Evolutionary conservation across 1,140 invertebrate species (phyloP), one percentile per base, ranked within the genome.

Genomic region (Colletes latitarsis): DNA sequence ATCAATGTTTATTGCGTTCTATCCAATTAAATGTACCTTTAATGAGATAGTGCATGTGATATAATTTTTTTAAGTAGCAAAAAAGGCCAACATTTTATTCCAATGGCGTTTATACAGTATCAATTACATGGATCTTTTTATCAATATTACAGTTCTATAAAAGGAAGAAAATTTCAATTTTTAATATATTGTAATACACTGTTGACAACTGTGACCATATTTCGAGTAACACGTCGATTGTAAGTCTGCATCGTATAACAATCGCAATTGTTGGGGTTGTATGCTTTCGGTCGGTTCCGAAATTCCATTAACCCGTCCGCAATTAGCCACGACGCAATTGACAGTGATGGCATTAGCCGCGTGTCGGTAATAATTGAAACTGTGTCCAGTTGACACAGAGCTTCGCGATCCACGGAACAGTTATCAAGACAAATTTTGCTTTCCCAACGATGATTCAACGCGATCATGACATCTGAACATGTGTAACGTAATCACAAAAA

Each of bases 231-330:
- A 8, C 41, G 49, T 64, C 58, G 46, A 19, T 17, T n/a, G 49
- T 70, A 77, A 78, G 49, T 78, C 15, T 49, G 15, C 49, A 46
- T 19, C 52, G 43, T 4, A 30, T n/a, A 8, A 19, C 49, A 64
- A 55, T 72, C 46, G 70, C 55, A 49, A 64, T 41, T 3, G 77
- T 73, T 39, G 19, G 57, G 77, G 41, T 57, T 69, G 49, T 73
- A 41, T 43, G 52, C 64, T 73, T 77, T 46, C 43, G n/a, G 41
- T 52, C 71, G 78, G 79, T 75, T 79, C 63, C 60, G 71, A 76
- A 85, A 86, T 86, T 85, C 83, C 75, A 85, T 85, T 85, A 86
- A 84, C n/a, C 73, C 21, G 64, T 62, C 74, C 57, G 69, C 79
- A 79, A 75, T 82, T 75, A 76, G 55, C 39, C 53, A 46, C 39